Evolutionary conservation across 2,888 invertebrate genomes (phyloP), one percentile per base, ranked within the genome.

Genomic region (Epistrophe grossulariae): DNA sequence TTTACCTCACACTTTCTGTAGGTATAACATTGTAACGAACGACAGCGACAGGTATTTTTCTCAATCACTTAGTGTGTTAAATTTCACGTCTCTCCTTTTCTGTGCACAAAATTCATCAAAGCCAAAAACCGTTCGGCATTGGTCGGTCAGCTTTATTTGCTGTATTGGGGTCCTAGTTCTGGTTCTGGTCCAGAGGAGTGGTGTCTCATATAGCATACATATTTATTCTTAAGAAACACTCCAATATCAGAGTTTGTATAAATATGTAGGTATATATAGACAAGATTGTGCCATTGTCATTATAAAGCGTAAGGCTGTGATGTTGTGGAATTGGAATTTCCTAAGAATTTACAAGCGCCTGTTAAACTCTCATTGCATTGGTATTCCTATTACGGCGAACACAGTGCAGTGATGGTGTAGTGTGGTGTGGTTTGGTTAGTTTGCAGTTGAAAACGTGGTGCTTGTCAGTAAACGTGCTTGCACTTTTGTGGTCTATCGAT

Each of bases 311-410:
- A 70, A 74, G 59, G 57, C 76, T 70, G 4, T 19, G 9, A 1
- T 50, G 43, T 62, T 24, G 24, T 0, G 43, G 62, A 62, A 31
- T 57, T 82, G 82, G 82, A 82, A 87, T 87, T 79, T 82, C 19
- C 35, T 17, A 79, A 66, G 79, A 87, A 87, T 87, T 82, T 87
- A 82, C 82, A 85, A 87, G 85, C 85, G 85, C 85, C 82, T 87
- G 85, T 74, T 71, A 50, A 55, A 74, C 64, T 71, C 80, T 80
- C 84, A 76, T 79, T 66, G 70, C 57, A 59, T 82, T n/a, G 82
- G 82, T 82, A 74, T 78, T 82, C 82, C 74, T 78, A 81, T 81
- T 85, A 77, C 59, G 76, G 77, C 11, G 40, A 70, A 7, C 19
- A 9, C 15, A 1, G 13, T 9, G 7, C n/a, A n/a, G n/a, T n/a